Evolutionary conservation across 1,140 invertebrate genomes (phyloP).

Genomic region (Drusus annulatus): DNA sequence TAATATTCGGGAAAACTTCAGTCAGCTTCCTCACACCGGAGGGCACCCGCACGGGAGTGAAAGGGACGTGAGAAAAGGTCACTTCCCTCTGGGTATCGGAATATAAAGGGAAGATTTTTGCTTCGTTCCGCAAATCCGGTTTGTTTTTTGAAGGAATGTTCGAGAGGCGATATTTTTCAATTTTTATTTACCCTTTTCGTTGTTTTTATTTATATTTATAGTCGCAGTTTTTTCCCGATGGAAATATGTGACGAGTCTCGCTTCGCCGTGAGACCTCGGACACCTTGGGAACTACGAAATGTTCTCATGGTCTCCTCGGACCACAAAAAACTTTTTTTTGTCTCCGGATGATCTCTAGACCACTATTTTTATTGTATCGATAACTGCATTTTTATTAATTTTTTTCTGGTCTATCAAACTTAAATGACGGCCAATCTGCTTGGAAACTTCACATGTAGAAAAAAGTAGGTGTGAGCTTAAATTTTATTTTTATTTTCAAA

Average conservation of each 20-base stretch:
- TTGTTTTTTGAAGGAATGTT: constrained; percentile 57
- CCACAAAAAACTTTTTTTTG: constrained; percentile 42
- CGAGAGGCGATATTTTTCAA: constrained; percentile 55
- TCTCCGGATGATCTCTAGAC: constrained; percentile 19
- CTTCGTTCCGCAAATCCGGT: constrained; percentile 56
- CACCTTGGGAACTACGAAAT: constrained; percentile 56
- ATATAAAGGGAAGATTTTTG: constrained; percentile 37
- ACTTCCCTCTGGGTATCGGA: not conserved
- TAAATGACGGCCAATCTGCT: not conserved
- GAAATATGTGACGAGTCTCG: constrained; percentile 59
- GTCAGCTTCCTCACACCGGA: not conserved
- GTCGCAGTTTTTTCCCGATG: constrained; percentile 53
- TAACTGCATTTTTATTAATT: constrained; percentile 9
- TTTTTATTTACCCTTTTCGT: constrained; percentile 53
- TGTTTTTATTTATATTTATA: constrained; percentile 59
- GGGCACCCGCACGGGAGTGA: not conserved
- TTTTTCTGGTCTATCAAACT: not conserved
- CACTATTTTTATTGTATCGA: constrained; percentile 5
- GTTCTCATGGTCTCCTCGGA: constrained; percentile 48
- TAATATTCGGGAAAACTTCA: constrained; percentile 53
- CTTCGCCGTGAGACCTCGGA: constrained; percentile 54
- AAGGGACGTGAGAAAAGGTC: not conserved
- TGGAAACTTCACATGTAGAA: too few relatives aligned
- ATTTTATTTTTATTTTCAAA: too few relatives aligned
- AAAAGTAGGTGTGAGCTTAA: too few relatives aligned